Percentiles rank a stretch among this genome's conserved stretches.
phyloP scores from a whole-genome alignment of 2,113 vertebrate species.

The Zeus faber region DNA sequence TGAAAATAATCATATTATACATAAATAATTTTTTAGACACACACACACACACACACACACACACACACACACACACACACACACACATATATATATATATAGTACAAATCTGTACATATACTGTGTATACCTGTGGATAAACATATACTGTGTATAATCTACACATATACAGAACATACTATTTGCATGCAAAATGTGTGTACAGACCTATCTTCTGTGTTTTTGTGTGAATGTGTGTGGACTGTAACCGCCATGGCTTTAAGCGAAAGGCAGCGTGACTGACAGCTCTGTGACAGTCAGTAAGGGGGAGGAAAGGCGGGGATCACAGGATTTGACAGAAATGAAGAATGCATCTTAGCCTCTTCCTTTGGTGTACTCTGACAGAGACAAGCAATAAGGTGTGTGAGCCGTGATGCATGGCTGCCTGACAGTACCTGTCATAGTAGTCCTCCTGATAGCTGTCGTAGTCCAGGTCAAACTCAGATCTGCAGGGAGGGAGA shows the following conservation, averaged over 20 bases:
- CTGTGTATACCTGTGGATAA: too few species aligned
- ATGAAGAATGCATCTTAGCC: conserved; percentile 23
- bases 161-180: too few species aligned
- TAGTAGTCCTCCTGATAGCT: conserved; percentile 77
- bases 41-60: too few species aligned
- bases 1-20: too few species aligned
- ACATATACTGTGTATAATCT: too few species aligned
- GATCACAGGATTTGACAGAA: too few species aligned
- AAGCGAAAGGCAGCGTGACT: conserved; percentile 28
- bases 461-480: conserved; percentile 76
- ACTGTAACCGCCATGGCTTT: neutral
- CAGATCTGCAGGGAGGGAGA: conserved; percentile 54
- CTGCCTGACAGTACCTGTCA: conserved; percentile 73
- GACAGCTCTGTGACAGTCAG: conserved; percentile 31
- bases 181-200: too few species aligned
- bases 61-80: too few species aligned
- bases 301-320: conserved; percentile 3
- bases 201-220: too few species aligned
- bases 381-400: conserved; percentile 28
- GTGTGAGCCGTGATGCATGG: conserved; percentile 28
- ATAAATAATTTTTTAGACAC: too few species aligned
- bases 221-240: neutral
- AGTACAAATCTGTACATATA: too few species aligned
- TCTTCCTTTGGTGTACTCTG: conserved; percentile 18
- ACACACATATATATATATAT: too few species aligned